Evolutionary conservation across 2,113 vertebrate species (phyloP), one percentile per base, ranked within the genome.

Genomic region (Apistogramma diplotaenia): DNA sequence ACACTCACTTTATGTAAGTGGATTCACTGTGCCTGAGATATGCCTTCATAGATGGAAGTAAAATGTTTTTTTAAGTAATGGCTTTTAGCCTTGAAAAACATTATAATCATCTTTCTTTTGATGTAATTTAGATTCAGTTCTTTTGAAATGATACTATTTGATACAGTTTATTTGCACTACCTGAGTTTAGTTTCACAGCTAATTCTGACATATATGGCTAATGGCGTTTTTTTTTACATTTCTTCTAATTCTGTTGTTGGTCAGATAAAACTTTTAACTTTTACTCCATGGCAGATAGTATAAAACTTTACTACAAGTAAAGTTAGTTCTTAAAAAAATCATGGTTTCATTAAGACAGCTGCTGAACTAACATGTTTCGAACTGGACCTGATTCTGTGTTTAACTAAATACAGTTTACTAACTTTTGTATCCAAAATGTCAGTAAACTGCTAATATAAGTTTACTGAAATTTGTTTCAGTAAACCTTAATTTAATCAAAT

Each of bases 31-130:
- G 40, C 72, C 54, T 57, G 43, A 84, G 59, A 84, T 77, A 76
- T 83, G 77, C 59, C 74, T 67, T 82, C 9, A 13, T 49, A 71
- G 62, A 85, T 71, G 79, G 82, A 81, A 85, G 37, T 65, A 31
- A 83, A 88, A 75, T 9, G 57, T 85, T 87, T 88, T 40, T 77
- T 78, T 71, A 82, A 62, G 53, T 70, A 56, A 79, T 61, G 35
- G 18, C 10, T 79, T 53, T 58, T 51, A 76, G 74, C 80, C 40
- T 27, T 87, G 78, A 21, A 73, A 73, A 53, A 10, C 54, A n/a
- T 73, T 6, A 21, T 65, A 67, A 81, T 74, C 23, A 15, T 55
- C 31, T 33, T 59, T 58, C 16, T 33, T 2, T 15, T 62, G 80
- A 78, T 81, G 82, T 78, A 86, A 76, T 75, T 57, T 87, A 59